These are phyloP conservation scores for Myotis yumanensis DNA, from an alignment of 2,113 vertebrate species.

Conservation along the genomic window DNA sequence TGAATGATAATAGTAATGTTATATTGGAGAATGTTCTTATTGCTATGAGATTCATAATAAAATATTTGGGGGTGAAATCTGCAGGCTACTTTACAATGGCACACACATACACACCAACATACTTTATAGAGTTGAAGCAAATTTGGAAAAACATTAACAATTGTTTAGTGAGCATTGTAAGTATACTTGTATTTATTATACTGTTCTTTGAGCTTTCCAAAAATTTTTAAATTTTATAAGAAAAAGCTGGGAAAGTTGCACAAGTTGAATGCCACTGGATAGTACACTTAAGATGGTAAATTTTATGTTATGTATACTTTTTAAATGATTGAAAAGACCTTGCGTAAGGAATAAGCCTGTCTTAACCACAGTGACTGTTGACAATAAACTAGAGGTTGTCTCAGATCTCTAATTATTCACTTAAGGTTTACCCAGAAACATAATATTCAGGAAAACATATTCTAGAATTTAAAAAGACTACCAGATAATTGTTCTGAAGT, in stretches of 20 bases:
- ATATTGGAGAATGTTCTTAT: not conserved
- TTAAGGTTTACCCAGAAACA: slow-evolving; percentile 56
- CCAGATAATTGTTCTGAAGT: slow-evolving; percentile 1
- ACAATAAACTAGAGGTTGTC: slow-evolving; percentile 41
- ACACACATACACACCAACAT: not conserved
- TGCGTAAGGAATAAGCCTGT: not conserved
- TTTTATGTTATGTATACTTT: not conserved
- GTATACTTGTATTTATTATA: not conserved
- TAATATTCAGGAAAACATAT: slow-evolving; percentile 27
- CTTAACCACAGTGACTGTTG: not conserved
- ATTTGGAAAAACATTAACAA: slow-evolving; percentile 8
- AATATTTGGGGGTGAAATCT: not conserved
- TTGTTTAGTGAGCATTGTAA: not conserved
- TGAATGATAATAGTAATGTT: not conserved
- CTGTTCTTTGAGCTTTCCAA: not conserved
- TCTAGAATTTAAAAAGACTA: slow-evolving; percentile 34
- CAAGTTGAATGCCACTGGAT: not conserved
- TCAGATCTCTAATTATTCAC: slow-evolving; percentile 56
- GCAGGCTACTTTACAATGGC: not conserved
- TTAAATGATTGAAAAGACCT: not conserved
- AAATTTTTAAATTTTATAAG: not conserved
- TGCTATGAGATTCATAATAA: not conserved
- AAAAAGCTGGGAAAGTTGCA: not conserved
- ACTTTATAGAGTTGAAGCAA: not conserved
- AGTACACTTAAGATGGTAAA: not conserved